Evolutionary conservation across 2,113 vertebrate species (phyloP).

Genomic region (Caranx melampygus): DNA sequence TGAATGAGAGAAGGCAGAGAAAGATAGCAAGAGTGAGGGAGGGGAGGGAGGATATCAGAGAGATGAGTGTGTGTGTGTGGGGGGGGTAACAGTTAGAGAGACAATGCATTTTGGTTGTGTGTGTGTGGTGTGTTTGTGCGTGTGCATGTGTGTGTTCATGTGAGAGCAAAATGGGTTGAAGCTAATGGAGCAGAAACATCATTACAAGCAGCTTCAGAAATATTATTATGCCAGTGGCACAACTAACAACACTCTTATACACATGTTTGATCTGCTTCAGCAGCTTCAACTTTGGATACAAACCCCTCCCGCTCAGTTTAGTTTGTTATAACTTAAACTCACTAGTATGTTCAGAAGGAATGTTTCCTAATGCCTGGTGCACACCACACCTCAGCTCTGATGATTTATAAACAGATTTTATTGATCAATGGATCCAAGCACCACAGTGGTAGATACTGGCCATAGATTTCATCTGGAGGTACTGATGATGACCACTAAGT

Average conservation of each 20-base stretch:
- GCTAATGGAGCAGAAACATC: constrained; percentile 74
- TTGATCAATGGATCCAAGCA: not conserved
- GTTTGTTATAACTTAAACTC: constrained; percentile 11
- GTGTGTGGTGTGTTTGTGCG: no score
- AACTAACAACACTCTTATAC: constrained; percentile 1
- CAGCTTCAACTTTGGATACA: constrained; percentile 19
- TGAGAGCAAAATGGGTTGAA: constrained; percentile 50
- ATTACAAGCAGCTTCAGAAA: constrained; percentile 71
- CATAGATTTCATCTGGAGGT: not conserved
- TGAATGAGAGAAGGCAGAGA: constrained; percentile 77
- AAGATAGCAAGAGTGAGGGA: constrained; percentile 44
- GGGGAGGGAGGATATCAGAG: constrained; percentile 58
- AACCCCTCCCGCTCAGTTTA: constrained; percentile 4
- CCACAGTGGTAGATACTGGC: not conserved
- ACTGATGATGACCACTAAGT: not conserved
- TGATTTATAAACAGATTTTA: not conserved
- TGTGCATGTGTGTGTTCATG: constrained; percentile 52
- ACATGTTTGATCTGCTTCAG: constrained; percentile 20
- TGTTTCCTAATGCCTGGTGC: not conserved
- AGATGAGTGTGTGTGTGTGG: constrained; percentile 61
- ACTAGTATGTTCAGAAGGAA: constrained; percentile 8
- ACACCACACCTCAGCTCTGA: not conserved
- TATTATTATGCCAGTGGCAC: constrained; percentile 35
- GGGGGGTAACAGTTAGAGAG: constrained; percentile 42
- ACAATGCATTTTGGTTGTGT: constrained; percentile 54